Evolutionary conservation across 1,140 invertebrate genomes (phyloP).

Genomic region (Protaetia brevitarsis): DNA sequence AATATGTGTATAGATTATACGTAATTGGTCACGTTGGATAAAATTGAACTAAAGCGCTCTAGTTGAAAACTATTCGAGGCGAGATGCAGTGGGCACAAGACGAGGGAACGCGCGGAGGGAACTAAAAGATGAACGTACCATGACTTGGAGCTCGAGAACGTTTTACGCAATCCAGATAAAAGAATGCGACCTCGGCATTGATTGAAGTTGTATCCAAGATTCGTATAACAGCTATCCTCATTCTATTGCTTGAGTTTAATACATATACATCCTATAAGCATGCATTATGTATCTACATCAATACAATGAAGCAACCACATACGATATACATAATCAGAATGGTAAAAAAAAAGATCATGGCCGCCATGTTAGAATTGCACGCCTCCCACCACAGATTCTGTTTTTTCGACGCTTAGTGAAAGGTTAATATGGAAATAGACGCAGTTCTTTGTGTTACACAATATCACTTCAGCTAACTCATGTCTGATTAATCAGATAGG

Average conservation of each 20-base stretch:
- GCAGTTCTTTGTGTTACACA: not conserved
- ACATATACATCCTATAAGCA: no score
- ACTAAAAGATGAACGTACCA: no score
- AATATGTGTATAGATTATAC: no score
- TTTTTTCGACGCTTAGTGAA: not conserved
- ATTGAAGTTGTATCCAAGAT: no score
- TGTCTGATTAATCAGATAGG: no score
- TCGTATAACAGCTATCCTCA: no score
- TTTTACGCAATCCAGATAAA: conserved; percentile 11
- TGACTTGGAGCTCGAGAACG: conserved; percentile 2
- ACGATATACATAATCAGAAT: not conserved
- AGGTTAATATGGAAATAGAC: not conserved
- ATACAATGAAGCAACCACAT: not conserved
- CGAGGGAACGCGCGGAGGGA: no score
- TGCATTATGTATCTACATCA: not conserved
- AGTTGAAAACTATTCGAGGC: no score
- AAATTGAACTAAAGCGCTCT: no score
- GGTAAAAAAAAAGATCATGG: not conserved
- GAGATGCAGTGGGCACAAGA: no score
- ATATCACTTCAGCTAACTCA: not conserved
- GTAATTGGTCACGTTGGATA: not conserved
- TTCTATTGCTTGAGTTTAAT: no score
- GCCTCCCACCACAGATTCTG: not conserved
- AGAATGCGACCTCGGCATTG: conserved; percentile 1
- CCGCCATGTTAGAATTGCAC: not conserved